Conservation (phyloP, 2,113 vertebrate genomes). For the Felis chaus region DNA sequence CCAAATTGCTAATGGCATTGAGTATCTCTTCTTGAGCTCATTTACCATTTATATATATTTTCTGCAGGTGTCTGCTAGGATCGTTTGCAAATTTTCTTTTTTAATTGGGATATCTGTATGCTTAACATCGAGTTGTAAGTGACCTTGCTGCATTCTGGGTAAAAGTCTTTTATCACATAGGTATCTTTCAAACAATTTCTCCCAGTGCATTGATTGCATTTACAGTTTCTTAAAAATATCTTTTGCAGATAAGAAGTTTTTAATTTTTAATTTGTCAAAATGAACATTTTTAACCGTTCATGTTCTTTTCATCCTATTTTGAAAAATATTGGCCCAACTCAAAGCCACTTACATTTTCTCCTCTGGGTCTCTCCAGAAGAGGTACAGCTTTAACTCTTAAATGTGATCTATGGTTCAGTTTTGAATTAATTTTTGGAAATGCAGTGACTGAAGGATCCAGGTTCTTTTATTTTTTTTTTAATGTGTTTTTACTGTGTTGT, state of each 20-base stretch:
- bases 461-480: not conserved
- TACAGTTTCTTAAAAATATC: not conserved
- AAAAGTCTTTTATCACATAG: not conserved
- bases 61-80: not conserved
- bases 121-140: not conserved
- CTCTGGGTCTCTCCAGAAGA: not conserved
- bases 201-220: not conserved
- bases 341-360: not conserved
- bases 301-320: not conserved
- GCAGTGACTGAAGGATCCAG: not conserved
- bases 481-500: not conserved
- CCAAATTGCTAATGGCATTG: not conserved
- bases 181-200: not conserved
- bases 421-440: not conserved
- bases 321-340: not conserved
- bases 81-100: not conserved
- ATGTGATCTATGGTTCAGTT: not conserved
- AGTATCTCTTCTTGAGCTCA: not conserved
- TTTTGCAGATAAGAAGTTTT: not conserved
- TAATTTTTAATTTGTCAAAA: not conserved
- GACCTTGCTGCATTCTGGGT: not conserved
- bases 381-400: not conserved
- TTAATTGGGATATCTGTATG: not conserved
- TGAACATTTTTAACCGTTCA: not conserved
- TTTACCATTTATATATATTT: not conserved